Evolutionary conservation across 1,140 invertebrate species (phyloP).

Genomic region (Drosophila parabipectinata): DNA sequence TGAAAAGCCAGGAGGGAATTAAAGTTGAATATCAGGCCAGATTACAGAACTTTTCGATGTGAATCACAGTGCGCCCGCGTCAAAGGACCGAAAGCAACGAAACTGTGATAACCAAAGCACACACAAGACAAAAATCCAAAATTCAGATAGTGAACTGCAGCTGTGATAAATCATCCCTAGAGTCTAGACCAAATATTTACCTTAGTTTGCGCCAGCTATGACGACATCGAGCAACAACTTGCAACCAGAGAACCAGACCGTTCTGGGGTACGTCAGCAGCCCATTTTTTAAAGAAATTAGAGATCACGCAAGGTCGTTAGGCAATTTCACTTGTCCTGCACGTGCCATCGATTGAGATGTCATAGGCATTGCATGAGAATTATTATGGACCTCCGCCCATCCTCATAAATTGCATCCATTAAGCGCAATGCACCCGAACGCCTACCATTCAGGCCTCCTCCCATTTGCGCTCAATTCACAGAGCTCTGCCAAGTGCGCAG

Average conservation of each 20-base stretch:
- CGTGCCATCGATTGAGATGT: slow-evolving; percentile 36
- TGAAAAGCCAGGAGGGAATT: slow-evolving; percentile 24
- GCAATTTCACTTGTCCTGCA: slow-evolving; percentile 39
- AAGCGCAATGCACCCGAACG: slow-evolving; percentile 9
- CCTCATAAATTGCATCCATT: slow-evolving; percentile 42
- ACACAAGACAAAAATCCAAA: slow-evolving; percentile 46
- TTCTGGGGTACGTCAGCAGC: slow-evolving; percentile 26
- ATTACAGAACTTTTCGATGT: slow-evolving; percentile 60
- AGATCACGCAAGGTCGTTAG: background rate
- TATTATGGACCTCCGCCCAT: background rate
- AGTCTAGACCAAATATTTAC: slow-evolving; percentile 24
- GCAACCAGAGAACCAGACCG: slow-evolving; percentile 24
- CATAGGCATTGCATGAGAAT: slow-evolving; percentile 10
- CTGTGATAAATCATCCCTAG: slow-evolving; percentile 55
- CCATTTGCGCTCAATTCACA: slow-evolving; percentile 53
- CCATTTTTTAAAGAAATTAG: background rate
- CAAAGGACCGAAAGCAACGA: slow-evolving; percentile 50
- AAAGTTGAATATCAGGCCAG: slow-evolving; percentile 26
- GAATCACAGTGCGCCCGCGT: slow-evolving; percentile 43
- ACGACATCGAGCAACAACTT: slow-evolving; percentile 22
- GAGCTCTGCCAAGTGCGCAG: slow-evolving; percentile 76
- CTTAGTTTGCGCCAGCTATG: slow-evolving; percentile 31
- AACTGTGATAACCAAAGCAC: slow-evolving; percentile 69
- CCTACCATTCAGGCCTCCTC: slow-evolving; percentile 20
- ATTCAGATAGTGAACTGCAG: slow-evolving; percentile 47